Percentiles rank a stretch among this genome's conserved stretches.
These are phyloP conservation scores for Nothobranchius kuhntae DNA, from an alignment of 2,113 vertebrate species.

Conservation along the genomic window DNA sequence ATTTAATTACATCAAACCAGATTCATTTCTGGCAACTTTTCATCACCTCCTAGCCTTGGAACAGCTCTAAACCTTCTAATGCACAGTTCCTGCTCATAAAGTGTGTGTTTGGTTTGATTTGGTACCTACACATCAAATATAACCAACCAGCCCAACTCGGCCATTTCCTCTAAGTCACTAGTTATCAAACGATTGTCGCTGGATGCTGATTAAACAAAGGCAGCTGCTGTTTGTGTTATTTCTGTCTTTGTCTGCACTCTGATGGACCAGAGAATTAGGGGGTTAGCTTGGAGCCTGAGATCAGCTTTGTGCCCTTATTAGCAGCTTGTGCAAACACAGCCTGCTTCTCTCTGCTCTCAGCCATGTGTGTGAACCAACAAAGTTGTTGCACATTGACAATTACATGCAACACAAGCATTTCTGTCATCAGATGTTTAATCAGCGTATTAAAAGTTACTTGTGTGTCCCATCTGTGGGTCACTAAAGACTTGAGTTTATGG, in stretches of 20 bases:
- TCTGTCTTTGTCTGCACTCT: slow-evolving; percentile 37
- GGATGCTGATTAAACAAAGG: slow-evolving; percentile 50
- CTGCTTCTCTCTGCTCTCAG: slow-evolving; percentile 20
- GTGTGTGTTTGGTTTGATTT: slow-evolving; percentile 14
- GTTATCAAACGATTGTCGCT: slow-evolving; percentile 33
- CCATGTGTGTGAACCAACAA: slow-evolving; percentile 26
- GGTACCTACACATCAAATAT: slow-evolving; percentile 20
- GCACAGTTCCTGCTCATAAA: neutral
- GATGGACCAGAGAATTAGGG: slow-evolving; percentile 51
- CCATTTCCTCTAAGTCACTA: slow-evolving; percentile 13
- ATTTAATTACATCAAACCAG: too few species aligned
- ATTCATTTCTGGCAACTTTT: too few species aligned
- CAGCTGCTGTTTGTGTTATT: slow-evolving; percentile 40
- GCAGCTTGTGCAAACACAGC: slow-evolving; percentile 6
- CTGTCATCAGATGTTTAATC: neutral
- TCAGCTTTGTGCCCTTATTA: slow-evolving; percentile 46
- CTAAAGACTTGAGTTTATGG: slow-evolving; percentile 60
- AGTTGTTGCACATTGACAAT: neutral
- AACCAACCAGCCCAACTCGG: slow-evolving; percentile 6
- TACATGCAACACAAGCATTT: too few species aligned
- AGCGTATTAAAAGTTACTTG: slow-evolving; percentile 1
- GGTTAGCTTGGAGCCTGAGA: slow-evolving; percentile 25
- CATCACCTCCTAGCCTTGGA: too few species aligned
- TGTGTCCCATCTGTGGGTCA: slow-evolving; percentile 74
- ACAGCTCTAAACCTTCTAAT: neutral